phyloP scores from a whole-genome alignment of 35 echinoderm and acorn worm genomes.

The Holothuria glaberrima region DNA sequence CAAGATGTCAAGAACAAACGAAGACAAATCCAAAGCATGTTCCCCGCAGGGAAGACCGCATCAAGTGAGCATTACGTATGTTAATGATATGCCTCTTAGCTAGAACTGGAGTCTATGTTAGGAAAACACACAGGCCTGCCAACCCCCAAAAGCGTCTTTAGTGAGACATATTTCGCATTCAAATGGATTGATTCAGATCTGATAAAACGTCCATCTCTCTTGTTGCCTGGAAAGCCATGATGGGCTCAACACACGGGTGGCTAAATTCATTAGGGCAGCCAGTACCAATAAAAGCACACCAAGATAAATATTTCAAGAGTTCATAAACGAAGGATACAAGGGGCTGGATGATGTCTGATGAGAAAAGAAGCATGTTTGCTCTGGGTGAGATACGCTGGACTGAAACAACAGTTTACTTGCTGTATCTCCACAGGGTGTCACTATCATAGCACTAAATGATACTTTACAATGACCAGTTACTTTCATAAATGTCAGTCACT shows the following conservation, averaged over 20 bases:
- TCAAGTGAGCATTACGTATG: constrained; percentile 32
- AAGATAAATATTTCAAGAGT: constrained; percentile 24
- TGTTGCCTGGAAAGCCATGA: background rate
- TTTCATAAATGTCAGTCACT: too few species aligned
- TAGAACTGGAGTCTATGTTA: constrained; percentile 37
- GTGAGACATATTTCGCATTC: constrained; percentile 42
- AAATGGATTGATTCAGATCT: constrained; percentile 52
- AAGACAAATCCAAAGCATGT: background rate
- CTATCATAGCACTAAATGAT: too few species aligned
- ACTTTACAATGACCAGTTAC: too few species aligned
- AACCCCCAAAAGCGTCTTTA: constrained; percentile 41
- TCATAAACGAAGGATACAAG: background rate
- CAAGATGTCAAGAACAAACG: too few species aligned
- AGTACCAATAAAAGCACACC: background rate
- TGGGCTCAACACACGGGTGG: background rate
- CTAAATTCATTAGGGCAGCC: constrained; percentile 28
- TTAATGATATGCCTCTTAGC: constrained; percentile 45
- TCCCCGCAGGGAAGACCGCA: background rate
- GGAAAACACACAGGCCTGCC: constrained; percentile 19
- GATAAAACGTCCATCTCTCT: constrained; percentile 1
- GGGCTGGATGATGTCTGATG: background rate
- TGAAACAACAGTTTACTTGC: too few species aligned
- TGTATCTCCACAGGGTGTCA: too few species aligned
- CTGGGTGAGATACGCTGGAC: too few species aligned
- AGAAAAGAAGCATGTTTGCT: background rate